Evolutionary conservation across 2,113 vertebrate genomes (phyloP).

Genomic region (Takifugu flavidus): DNA sequence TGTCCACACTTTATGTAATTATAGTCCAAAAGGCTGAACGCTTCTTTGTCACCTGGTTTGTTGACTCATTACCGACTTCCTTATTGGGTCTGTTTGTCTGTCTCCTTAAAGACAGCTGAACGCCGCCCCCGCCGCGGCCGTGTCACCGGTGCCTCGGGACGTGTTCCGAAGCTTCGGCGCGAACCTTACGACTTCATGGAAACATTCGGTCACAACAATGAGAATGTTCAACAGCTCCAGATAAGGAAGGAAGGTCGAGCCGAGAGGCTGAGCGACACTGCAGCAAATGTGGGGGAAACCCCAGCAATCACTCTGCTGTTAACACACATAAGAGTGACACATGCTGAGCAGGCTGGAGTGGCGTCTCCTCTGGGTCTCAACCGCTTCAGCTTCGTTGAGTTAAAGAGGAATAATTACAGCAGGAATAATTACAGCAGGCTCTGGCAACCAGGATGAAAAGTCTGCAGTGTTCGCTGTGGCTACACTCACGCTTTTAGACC

Average conservation of each 20-base stretch:
- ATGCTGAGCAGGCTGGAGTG: too few species aligned
- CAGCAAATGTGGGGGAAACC: too few species aligned
- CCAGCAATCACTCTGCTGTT: too few species aligned
- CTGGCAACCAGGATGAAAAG: too few species aligned
- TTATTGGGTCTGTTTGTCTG: neutral
- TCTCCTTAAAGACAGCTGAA: constrained; percentile 4
- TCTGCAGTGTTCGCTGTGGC: too few species aligned
- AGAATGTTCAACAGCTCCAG: neutral
- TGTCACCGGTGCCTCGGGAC: constrained; percentile 33
- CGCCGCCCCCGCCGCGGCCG: constrained; percentile 10
- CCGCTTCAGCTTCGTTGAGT: too few species aligned
- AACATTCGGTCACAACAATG: constrained; percentile 5
- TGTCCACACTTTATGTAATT: constrained; percentile 23
- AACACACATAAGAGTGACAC: too few species aligned
- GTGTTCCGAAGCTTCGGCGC: neutral
- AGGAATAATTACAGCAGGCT: too few species aligned
- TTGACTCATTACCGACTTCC: constrained; percentile 50
- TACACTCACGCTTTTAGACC: too few species aligned
- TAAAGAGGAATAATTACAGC: too few species aligned
- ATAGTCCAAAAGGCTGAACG: constrained; percentile 15
- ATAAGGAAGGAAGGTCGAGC: neutral
- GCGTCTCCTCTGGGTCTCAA: too few species aligned
- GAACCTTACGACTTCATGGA: neutral
- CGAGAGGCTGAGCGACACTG: neutral
- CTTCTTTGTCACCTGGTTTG: constrained; percentile 1